A percentile compares a stretch with the other conserved stretches of the same genome.
Conservation (phyloP, 2,888 invertebrate genomes). For the Synanthedon formicaeformis region DNA sequence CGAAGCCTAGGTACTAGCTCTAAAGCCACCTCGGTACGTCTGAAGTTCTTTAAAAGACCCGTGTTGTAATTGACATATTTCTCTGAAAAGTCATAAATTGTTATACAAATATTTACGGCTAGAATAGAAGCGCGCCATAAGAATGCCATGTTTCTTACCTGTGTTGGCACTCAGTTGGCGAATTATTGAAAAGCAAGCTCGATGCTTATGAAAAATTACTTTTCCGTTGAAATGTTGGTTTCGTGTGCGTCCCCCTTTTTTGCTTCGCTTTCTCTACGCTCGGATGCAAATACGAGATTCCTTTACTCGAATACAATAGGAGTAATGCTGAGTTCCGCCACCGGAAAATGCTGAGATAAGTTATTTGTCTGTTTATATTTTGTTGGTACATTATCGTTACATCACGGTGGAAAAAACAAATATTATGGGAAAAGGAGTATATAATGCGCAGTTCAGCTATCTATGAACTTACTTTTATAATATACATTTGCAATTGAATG, state of each 20-base stretch:
- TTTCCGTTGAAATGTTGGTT: constrained; percentile 38
- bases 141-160: constrained; percentile 1
- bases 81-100: no score
- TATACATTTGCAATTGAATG: no score
- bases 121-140: background rate
- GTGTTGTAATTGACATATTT: no score
- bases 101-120: no score
- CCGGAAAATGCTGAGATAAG: constrained; percentile 53
- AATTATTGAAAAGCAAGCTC: constrained; percentile 46
- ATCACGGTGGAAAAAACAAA: constrained; percentile 5
- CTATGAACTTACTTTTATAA: no score
- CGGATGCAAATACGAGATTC: constrained; percentile 57
- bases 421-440: background rate
- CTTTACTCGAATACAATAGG: constrained; percentile 50
- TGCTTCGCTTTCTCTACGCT: constrained; percentile 29
- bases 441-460: no score
- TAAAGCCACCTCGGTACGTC: no score
- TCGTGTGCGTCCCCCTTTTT: constrained; percentile 25
- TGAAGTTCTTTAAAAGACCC: no score
- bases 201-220: constrained; percentile 51
- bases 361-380: constrained; percentile 39
- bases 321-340: constrained; percentile 41
- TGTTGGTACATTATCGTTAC: constrained; percentile 3
- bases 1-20: no score
- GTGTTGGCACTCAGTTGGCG: constrained; percentile 28